Evolutionary conservation across 2,888 invertebrate species (phyloP).

Genomic region (Helleia helle): DNA sequence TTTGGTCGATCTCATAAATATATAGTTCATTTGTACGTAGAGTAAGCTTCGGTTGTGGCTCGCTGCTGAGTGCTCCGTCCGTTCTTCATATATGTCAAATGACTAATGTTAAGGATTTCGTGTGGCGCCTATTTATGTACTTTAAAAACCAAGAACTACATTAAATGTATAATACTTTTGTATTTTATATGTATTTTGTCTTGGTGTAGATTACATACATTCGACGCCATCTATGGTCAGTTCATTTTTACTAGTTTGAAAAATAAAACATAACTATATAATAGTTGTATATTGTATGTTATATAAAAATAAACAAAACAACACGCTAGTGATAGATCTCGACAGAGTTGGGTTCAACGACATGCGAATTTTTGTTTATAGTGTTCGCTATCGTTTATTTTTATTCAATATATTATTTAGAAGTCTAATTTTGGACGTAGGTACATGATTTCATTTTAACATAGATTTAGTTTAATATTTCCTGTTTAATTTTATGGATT

Average conservation of each 20-base stretch:
- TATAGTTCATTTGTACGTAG: conserved; percentile 20
- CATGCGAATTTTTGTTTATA: conserved; percentile 4
- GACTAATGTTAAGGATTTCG: neutral
- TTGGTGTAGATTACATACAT: neutral
- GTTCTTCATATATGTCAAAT: neutral
- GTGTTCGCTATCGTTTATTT: neutral
- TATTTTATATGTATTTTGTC: too few relatives aligned
- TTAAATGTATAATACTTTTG: too few relatives aligned
- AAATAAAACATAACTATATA: too few relatives aligned
- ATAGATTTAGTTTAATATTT: conserved; percentile 1
- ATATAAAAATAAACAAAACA: neutral
- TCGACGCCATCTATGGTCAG: neutral
- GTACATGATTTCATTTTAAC: conserved; percentile 1
- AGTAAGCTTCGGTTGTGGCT: conserved; percentile 27
- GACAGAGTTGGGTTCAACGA: neutral
- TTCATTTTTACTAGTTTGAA: conserved; percentile 1
- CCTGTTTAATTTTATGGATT: neutral
- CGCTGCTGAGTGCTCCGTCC: conserved; percentile 2
- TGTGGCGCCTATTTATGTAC: neutral
- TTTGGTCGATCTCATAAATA: conserved; percentile 63
- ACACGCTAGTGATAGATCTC: conserved; percentile 1
- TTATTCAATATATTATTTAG: neutral
- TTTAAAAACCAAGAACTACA: too few relatives aligned
- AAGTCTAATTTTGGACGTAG: neutral
- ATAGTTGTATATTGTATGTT: too few relatives aligned